Evolutionary conservation across 2,888 invertebrate genomes (phyloP).

Genomic region (Deilephila elpenor): DNA sequence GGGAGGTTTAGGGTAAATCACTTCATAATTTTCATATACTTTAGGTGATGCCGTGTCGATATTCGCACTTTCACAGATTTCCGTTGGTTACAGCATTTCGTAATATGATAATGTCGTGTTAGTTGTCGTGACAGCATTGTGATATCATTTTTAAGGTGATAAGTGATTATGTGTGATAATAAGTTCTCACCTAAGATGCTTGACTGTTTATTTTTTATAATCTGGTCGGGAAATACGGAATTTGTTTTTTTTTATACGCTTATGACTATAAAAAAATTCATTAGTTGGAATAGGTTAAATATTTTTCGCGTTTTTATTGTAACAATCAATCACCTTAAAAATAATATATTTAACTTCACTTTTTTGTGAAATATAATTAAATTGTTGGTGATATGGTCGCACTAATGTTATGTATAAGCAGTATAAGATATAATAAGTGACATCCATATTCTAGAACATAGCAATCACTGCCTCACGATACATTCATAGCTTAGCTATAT

Average conservation of each 20-base stretch:
- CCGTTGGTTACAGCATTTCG: constrained; percentile 5
- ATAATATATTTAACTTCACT: background rate
- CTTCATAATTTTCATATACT: background rate
- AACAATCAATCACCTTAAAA: background rate
- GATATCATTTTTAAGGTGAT: constrained; percentile 26
- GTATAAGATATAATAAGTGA: constrained; percentile 48
- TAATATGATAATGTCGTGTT: constrained; percentile 13
- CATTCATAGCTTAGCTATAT: constrained; percentile 83
- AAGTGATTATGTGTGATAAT: constrained; percentile 20
- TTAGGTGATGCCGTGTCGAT: background rate
- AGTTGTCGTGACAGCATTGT: constrained; percentile 22
- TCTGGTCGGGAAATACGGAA: background rate
- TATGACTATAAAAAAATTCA: background rate
- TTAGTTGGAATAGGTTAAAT: background rate
- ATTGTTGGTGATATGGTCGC: constrained; percentile 40
- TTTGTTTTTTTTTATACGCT: background rate
- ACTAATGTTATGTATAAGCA: constrained; percentile 49
- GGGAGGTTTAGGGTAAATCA: background rate
- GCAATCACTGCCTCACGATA: constrained; percentile 84
- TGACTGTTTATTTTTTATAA: background rate
- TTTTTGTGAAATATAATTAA: background rate
- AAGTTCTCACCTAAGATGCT: background rate
- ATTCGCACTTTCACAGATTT: constrained; percentile 17
- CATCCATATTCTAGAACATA: constrained; percentile 67
- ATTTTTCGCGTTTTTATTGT: no score